A percentile compares a stretch with the other conserved stretches of the same genome.
Conservation (phyloP, 2,888 invertebrate genomes). For the Chrysolina americana region DNA sequence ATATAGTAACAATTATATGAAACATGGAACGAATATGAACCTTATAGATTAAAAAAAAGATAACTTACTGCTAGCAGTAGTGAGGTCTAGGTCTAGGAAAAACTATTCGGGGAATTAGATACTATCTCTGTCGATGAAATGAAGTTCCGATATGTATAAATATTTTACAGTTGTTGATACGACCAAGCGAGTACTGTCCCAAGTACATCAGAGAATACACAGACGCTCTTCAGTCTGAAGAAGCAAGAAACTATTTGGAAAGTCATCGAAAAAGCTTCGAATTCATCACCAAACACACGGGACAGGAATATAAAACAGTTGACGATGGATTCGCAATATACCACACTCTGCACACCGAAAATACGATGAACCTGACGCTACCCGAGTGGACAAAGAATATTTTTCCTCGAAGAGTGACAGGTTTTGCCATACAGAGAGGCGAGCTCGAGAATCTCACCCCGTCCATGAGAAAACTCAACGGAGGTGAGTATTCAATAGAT, state of each 20-base stretch:
- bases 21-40: too few species aligned
- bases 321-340: slow-evolving; percentile 70
- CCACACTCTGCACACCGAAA: slow-evolving; percentile 77
- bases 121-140: too few species aligned
- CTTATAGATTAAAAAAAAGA: too few species aligned
- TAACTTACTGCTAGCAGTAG: too few species aligned
- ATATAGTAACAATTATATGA: too few species aligned
- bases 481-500: slow-evolving; percentile 62
- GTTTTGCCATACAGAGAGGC: slow-evolving; percentile 65
- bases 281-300: slow-evolving; percentile 75
- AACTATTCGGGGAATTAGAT: too few species aligned
- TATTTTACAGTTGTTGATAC: slow-evolving; percentile 58
- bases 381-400: slow-evolving; percentile 65
- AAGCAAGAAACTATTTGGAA: slow-evolving; percentile 42
- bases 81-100: too few species aligned
- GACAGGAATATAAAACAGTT: slow-evolving; percentile 72
- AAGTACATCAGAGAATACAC: slow-evolving; percentile 59
- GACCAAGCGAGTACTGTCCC: slow-evolving; percentile 64
- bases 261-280: slow-evolving; percentile 75
- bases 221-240: slow-evolving; percentile 22
- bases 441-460: slow-evolving; percentile 66
- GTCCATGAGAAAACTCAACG: slow-evolving; percentile 66
- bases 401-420: slow-evolving; percentile 70
- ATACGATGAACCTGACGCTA: slow-evolving; percentile 71
- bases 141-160: too few species aligned